A percentile compares a stretch with the other conserved stretches of the same genome.
These are phyloP conservation scores for Cecidostiba fungosa DNA, from an alignment of 2,888 invertebrate species.

Conservation along the genomic window DNA sequence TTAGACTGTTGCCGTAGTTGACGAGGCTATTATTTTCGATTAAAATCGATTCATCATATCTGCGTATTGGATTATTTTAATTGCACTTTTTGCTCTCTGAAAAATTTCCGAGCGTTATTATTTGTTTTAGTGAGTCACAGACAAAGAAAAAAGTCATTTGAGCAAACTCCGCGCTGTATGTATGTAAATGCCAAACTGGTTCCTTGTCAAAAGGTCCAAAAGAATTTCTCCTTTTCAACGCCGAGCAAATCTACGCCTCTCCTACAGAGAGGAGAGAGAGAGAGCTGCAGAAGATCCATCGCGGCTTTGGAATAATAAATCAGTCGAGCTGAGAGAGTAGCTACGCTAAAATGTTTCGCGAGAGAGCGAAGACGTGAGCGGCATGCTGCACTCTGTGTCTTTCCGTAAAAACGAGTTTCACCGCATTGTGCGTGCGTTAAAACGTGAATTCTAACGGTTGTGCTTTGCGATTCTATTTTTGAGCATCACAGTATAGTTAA, in stretches of 20 bases:
- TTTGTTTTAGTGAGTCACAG: conserved; percentile 23
- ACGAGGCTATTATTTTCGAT: neutral
- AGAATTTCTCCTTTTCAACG: neutral
- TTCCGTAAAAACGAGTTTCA: conserved; percentile 58
- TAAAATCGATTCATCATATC: neutral
- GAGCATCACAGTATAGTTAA: neutral
- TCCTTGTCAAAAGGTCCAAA: conserved; percentile 5
- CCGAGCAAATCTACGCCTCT: neutral
- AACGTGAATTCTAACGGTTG: conserved; percentile 22
- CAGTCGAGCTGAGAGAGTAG: conserved; percentile 22
- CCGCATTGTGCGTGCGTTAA: conserved; percentile 18
- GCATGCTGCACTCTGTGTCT: conserved; percentile 45
- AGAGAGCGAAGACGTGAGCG: conserved; percentile 37
- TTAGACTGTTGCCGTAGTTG: too few relatives aligned
- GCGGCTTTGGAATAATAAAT: conserved; percentile 52
- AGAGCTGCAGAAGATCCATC: neutral
- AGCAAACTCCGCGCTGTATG: neutral
- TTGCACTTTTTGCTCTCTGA: neutral
- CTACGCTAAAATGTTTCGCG: neutral
- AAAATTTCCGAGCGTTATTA: neutral
- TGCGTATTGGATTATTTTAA: too few relatives aligned
- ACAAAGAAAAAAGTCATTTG: neutral
- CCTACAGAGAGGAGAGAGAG: neutral
- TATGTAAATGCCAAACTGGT: conserved; percentile 48
- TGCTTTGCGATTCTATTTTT: neutral